Percentiles rank a stretch among this genome's conserved stretches.
phyloP scores from a whole-genome alignment of 2,797 vertebrate genomes.

The Aphelocoma californica region DNA sequence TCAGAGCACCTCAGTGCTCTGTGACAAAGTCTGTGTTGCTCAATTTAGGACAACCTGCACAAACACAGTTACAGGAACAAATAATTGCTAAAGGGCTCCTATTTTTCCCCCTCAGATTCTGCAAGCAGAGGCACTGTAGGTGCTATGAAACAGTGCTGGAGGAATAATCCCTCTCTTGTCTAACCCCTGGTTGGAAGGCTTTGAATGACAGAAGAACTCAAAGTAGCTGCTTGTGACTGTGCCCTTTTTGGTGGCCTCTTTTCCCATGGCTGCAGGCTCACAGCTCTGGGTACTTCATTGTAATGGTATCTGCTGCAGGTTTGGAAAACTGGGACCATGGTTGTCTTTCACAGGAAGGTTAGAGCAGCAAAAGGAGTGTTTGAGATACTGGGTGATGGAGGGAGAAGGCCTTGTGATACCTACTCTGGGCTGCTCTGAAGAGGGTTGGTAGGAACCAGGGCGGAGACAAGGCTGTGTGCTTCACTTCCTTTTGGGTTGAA shows the following conservation, averaged over 20 bases:
- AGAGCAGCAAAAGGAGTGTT: neutral
- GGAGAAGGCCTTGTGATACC: neutral
- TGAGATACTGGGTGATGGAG: neutral
- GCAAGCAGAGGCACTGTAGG: neutral
- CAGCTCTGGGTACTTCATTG: neutral
- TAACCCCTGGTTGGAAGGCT: neutral
- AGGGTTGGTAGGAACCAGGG: neutral
- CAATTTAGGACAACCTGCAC: neutral
- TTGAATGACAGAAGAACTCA: neutral
- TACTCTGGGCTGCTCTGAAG: neutral
- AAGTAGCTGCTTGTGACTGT: neutral
- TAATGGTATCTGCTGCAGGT: neutral
- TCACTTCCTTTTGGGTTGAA: neutral
- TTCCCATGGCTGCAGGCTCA: neutral
- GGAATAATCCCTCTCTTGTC: neutral
- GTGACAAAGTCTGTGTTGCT: neutral
- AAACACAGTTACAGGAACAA: neutral
- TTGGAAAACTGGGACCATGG: neutral
- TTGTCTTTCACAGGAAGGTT: neutral
- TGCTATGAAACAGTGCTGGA: neutral
- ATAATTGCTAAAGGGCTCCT: neutral
- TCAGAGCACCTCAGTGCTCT: neutral
- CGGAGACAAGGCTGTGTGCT: neutral
- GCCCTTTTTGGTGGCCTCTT: neutral
- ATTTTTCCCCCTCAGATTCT: neutral